Conservation (phyloP, 2,113 vertebrate genomes). For the Scophthalmus maximus region DNA sequence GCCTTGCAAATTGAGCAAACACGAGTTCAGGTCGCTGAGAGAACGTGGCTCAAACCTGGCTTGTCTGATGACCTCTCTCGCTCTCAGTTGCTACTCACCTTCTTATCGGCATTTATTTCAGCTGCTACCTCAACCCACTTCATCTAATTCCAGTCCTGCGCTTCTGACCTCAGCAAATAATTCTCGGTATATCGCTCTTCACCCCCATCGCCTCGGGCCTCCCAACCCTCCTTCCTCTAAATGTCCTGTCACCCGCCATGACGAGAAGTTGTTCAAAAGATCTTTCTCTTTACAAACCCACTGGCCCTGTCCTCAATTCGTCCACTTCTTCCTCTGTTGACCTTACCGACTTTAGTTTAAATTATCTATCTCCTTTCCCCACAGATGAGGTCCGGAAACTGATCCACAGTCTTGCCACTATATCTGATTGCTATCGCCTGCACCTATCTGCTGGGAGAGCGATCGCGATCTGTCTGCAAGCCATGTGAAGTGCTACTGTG, state of each 20-base stretch:
- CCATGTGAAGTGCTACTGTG: conserved; percentile 43
- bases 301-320: conserved; percentile 35
- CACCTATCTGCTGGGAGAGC: conserved; percentile 47
- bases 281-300: conserved; percentile 31
- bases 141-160: conserved; percentile 40
- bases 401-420: conserved; percentile 61
- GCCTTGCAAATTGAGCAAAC: conserved; percentile 66
- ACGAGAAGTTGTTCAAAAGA: conserved; percentile 23
- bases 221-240: too few species aligned
- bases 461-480: conserved; percentile 63
- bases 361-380: conserved; percentile 57
- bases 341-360: conserved; percentile 58
- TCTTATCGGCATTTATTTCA: conserved; percentile 60
- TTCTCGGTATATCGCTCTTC: conserved; percentile 19
- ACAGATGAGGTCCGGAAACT: conserved; percentile 64
- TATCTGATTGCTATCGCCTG: conserved; percentile 71
- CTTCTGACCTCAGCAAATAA: conserved; percentile 46
- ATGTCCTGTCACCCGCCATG: conserved; percentile 24
- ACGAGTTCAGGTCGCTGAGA: conserved; percentile 36
- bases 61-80: conserved; percentile 66
- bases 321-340: conserved; percentile 37
- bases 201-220: conserved; percentile 25
- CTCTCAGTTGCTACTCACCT: conserved; percentile 35
- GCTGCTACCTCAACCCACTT: conserved; percentile 31
- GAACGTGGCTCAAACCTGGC: conserved; percentile 54